Base-by-base conservation (phyloP, 2,797 vertebrate genomes). In the Todus mexicanus region DNA sequence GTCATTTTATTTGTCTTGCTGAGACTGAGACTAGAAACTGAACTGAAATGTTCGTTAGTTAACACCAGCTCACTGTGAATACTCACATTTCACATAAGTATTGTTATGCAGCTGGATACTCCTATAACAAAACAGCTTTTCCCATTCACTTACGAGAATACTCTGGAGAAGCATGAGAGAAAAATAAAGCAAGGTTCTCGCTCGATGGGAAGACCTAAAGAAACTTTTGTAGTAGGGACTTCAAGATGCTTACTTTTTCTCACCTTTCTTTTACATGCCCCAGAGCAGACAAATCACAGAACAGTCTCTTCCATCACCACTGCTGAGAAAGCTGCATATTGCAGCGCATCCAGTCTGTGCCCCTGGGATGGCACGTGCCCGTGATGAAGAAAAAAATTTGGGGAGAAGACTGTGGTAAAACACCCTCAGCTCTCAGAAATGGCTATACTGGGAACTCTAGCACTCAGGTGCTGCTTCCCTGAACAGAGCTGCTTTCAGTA, bases 381-480 rank as follows among this genome's bases (percentile, higher is more conserved):
- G 57, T 22, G 25, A 43, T 22, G n/a, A 53, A 80, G 47, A 51
- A 91, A 84, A 66, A 37, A 37, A 23, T 29, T 80, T 61, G 21
- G 51, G 57, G 81, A 54, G 53, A 23, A 91, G 37, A 70, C 42
- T 35, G 21, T 26, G 26, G 89, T 64, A 82, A 87, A 84, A 82
- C 68, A 93, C 61, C 31, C 78, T 27, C 88, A 75, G 47, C 29
- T 84, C 85, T 69, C 40, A 18, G 65, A 89, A 86, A 92, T 63
- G 47, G n/a, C 68, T 81, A 1, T 26, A 66, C 75, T 92, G 89
- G 81, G 83, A 90, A 94, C 56, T 71, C 83, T 31, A 85, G 56
- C 45, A 86, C 92, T 96, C 93, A 95, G 86, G 88, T 89, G 82
- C 91, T 91, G 70, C 83, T 95, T 93, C 91, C 93, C 82, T 50